Evolutionary conservation across 1,140 invertebrate genomes (phyloP), one percentile per base, ranked within the genome.

Genomic region (Ooceraea biroi): DNA sequence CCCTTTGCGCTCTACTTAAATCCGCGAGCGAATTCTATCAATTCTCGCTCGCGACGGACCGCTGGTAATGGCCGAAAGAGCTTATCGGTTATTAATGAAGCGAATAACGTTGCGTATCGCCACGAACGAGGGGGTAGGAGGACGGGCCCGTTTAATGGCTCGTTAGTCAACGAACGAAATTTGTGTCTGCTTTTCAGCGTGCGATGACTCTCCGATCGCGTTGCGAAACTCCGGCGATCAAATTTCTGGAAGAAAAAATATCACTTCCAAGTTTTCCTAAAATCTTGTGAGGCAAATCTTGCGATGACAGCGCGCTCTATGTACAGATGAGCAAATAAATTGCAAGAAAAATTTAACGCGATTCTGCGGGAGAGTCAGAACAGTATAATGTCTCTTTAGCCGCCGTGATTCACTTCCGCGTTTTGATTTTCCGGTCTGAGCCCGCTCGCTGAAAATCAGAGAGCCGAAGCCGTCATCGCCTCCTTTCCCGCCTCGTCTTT

Each of bases 31-130:
- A 87, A 77, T 87, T 87, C 74, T 82, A 87, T 88, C 87, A 87
- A 85, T 88, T 88, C 86, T 88, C 85, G 63, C 60, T 71, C 76
- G 58, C 44, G 58, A 46, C 77, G 77, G 61, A 73, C 44, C 65
- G 61, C 73, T 84, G 36, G 36, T 88, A 88, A 88, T 83, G 86
- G 86, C 68, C 74, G 63, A 86, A 86, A 89, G 86, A 88, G 88
- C 69, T 86, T 86, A 88, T 89, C 80, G 86, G 88, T 86, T 88
- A 83, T 86, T 88, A 88, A 88, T 83, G 83, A 89, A 89, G 74
- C 84, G 88, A 68, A 58, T 84, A 89, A 88, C 52, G 84, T 80
- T 65, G 88, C 80, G 78, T 78, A 83, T 89, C 68, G 68, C 1
- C 50, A 36, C 10, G 41, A 48, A 77, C 27, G 69, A 36, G 52